A percentile compares a stretch with the other conserved stretches of the same genome.
Evolutionary conservation across 2,888 invertebrate genomes (phyloP).

Genomic region (Falcaria lacertinaria): DNA sequence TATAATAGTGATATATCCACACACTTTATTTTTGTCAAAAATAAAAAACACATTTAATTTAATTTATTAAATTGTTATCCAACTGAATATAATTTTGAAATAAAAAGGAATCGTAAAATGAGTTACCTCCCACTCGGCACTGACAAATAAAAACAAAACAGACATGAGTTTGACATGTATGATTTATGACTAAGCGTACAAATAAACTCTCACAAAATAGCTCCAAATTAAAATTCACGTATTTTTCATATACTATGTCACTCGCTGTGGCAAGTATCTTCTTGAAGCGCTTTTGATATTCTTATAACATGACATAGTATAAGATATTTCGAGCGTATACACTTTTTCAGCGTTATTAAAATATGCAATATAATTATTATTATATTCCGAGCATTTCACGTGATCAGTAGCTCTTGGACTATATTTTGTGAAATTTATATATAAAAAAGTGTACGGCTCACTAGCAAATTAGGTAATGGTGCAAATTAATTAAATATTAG

Average conservation of each 20-base stretch:
- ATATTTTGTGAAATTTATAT: background rate
- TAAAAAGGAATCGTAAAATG: constrained; percentile 24
- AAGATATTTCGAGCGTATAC: background rate
- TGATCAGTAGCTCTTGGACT: background rate
- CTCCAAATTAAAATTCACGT: background rate
- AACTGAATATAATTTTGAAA: too few relatives aligned
- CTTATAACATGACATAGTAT: background rate
- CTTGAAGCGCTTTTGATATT: background rate
- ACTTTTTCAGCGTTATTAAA: background rate
- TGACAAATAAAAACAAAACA: constrained; percentile 51
- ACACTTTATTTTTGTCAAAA: too few relatives aligned
- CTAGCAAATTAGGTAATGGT: constrained; percentile 35
- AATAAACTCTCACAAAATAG: constrained; percentile 29
- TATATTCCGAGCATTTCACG: background rate
- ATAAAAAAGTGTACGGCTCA: constrained; percentile 9
- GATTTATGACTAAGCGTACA: constrained; percentile 53
- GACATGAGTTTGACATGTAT: constrained; percentile 47
- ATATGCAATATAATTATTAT: background rate
- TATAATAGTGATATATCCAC: too few relatives aligned
- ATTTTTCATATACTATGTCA: background rate
- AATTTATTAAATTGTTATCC: too few relatives aligned
- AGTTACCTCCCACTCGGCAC: constrained; percentile 62
- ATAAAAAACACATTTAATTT: too few relatives aligned
- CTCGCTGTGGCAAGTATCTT: background rate
- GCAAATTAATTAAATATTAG: constrained; percentile 51